phyloP scores from a whole-genome alignment of 2,797 vertebrate species.

The Numenius phaeopus region DNA sequence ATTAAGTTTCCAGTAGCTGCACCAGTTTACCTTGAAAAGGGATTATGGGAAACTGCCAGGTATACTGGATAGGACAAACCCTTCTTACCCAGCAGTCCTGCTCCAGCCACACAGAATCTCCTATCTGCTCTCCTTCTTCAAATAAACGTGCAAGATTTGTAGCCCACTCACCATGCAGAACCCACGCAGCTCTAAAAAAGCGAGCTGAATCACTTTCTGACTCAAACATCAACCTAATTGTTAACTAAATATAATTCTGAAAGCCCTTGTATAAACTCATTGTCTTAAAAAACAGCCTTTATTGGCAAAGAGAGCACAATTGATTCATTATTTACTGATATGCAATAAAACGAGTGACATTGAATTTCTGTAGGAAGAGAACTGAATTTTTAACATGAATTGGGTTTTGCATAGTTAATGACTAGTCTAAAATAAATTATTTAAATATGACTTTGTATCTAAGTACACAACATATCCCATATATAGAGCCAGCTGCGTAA shows the following conservation, averaged over 20 bases:
- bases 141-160: neutral
- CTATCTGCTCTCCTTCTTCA: neutral
- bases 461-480: neutral
- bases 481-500: neutral
- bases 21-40: neutral
- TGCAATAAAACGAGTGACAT: neutral
- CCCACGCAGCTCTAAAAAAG: neutral
- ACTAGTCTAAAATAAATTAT: constrained; percentile 9
- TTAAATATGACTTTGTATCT: neutral
- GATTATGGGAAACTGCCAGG: neutral
- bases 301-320: neutral
- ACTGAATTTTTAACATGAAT: constrained; percentile 20
- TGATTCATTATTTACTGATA: constrained; percentile 36
- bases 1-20: neutral
- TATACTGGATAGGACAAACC: neutral
- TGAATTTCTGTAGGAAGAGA: neutral
- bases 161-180: neutral
- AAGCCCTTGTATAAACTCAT: constrained; percentile 19
- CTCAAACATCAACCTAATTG: constrained; percentile 29
- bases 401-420: constrained; percentile 25
- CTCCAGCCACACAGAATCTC: neutral
- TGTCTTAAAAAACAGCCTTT: constrained; percentile 14
- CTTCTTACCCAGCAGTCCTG: neutral
- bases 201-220: constrained; percentile 48
- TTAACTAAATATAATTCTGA: constrained; percentile 43